phyloP scores from a whole-genome alignment of 2,113 vertebrate species.

The Melanerpes formicivorus region DNA sequence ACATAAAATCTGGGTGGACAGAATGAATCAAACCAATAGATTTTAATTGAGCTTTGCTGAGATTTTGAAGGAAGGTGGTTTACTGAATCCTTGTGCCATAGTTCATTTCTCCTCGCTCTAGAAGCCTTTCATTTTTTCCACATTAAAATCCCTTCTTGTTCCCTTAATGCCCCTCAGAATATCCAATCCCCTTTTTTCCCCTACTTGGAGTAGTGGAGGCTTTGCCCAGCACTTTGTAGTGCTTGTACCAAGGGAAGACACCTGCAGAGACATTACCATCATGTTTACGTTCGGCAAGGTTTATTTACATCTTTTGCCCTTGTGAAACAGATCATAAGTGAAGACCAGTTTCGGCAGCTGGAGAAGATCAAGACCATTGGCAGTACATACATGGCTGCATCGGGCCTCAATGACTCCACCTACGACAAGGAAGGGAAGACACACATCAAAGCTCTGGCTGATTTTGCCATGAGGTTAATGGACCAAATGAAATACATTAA shows the following conservation, averaged over 20 bases:
- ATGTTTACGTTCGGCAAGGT: neutral
- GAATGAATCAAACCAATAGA: neutral
- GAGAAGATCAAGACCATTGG: conserved; percentile 99
- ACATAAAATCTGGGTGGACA: neutral
- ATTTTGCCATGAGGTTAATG: conserved; percentile 98
- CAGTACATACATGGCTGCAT: conserved; percentile 98
- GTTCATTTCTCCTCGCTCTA: neutral
- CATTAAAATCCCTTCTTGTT: neutral
- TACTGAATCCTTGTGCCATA: neutral
- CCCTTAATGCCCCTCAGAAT: neutral
- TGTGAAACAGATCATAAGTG: conserved; percentile 91
- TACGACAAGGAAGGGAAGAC: conserved; percentile 93
- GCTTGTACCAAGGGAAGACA: neutral
- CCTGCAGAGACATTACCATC: too few species aligned
- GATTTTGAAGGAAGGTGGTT: neutral
- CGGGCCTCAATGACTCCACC: conserved; percentile 95
- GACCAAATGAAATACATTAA: conserved; percentile 99
- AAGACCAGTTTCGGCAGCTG: conserved; percentile 95
- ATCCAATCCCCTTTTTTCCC: neutral
- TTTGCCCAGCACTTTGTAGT: neutral
- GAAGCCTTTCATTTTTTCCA: neutral
- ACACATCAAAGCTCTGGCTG: conserved; percentile 94
- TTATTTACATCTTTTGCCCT: neutral
- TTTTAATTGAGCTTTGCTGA: neutral
- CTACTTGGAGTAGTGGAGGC: neutral